Percentiles rank a stretch among this genome's conserved stretches.
Conservation (phyloP, 2,797 vertebrate genomes). For the Cephalopachus bancanus region DNA sequence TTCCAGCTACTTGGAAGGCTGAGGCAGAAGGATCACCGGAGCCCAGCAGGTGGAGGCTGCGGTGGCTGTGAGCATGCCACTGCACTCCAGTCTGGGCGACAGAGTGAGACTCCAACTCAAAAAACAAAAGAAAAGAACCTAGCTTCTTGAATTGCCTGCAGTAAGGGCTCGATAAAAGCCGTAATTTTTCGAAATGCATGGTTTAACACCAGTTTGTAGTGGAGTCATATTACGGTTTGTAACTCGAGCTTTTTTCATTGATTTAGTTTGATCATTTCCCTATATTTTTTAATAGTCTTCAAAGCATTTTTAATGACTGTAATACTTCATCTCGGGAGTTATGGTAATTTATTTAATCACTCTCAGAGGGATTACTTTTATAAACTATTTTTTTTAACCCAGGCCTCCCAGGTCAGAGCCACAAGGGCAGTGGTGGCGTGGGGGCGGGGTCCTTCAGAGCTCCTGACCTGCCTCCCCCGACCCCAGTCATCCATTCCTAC, state of each 20-base stretch:
- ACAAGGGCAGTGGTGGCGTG: not conserved
- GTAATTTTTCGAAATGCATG: not conserved
- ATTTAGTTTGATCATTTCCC: conserved; percentile 23
- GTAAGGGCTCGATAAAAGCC: not conserved
- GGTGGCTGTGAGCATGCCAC: too few species aligned
- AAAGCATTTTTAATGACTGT: conserved; percentile 63
- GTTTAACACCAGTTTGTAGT: not conserved
- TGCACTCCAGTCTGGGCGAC: too few species aligned
- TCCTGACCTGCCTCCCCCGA: not conserved
- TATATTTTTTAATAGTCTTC: conserved; percentile 41
- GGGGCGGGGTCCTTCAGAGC: not conserved
- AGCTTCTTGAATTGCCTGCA: not conserved
- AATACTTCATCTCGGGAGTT: conserved; percentile 67
- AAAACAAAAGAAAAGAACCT: not conserved
- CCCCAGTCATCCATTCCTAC: not conserved
- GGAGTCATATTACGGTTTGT: not conserved
- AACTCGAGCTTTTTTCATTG: not conserved
- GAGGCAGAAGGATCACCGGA: too few species aligned
- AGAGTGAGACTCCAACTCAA: too few species aligned
- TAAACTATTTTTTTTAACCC: conserved; percentile 55
- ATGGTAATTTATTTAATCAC: conserved; percentile 59
- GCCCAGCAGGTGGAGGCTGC: too few species aligned
- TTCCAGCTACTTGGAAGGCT: too few species aligned
- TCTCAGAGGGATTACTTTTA: conserved; percentile 65
- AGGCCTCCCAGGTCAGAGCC: conserved; percentile 41